These are phyloP conservation scores for Hypercompe scribonia DNA, from an alignment of 2,888 invertebrate genomes.

Conservation along the genomic window DNA sequence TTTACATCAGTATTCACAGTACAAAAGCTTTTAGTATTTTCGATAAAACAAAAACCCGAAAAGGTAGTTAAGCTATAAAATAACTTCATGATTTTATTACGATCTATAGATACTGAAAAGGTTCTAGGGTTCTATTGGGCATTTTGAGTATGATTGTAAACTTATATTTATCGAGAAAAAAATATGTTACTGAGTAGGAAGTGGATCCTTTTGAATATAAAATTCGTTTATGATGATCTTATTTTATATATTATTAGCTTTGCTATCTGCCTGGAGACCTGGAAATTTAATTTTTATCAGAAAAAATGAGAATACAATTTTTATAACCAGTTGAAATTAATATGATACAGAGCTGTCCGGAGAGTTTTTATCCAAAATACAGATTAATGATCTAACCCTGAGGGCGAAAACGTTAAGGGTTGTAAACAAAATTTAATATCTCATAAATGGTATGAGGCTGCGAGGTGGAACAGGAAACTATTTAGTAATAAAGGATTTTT, in stretches of 20 bases:
- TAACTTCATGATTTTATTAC: slow-evolving; percentile 56
- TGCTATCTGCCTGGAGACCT: not conserved
- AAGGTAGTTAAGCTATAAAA: slow-evolving; percentile 52
- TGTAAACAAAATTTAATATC: slow-evolving; percentile 26
- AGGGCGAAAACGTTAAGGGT: slow-evolving; percentile 13
- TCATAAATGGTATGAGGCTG: slow-evolving; percentile 18
- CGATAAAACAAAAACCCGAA: slow-evolving; percentile 46
- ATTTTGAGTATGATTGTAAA: not conserved
- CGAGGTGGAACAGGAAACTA: slow-evolving; percentile 15
- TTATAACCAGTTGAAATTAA: slow-evolving; percentile 13
- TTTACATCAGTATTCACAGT: slow-evolving; percentile 49
- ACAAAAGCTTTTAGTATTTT: slow-evolving; percentile 48
- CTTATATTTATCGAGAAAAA: not conserved
- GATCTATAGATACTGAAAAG: slow-evolving; percentile 23
- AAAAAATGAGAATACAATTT: not conserved
- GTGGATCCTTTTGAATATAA: not conserved
- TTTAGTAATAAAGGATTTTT: slow-evolving; percentile 10
- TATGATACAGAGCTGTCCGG: slow-evolving; percentile 8
- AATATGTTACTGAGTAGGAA: not conserved
- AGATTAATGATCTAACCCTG: slow-evolving; percentile 21
- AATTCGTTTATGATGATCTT: not conserved
- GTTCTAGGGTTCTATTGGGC: slow-evolving; percentile 7
- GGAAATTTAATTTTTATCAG: not conserved
- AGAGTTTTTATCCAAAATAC: slow-evolving; percentile 21
- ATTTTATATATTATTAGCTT: not conserved